These are phyloP conservation scores for Garrulus glandarius DNA, from an alignment of 2,797 vertebrate genomes.

Conservation along the genomic window DNA sequence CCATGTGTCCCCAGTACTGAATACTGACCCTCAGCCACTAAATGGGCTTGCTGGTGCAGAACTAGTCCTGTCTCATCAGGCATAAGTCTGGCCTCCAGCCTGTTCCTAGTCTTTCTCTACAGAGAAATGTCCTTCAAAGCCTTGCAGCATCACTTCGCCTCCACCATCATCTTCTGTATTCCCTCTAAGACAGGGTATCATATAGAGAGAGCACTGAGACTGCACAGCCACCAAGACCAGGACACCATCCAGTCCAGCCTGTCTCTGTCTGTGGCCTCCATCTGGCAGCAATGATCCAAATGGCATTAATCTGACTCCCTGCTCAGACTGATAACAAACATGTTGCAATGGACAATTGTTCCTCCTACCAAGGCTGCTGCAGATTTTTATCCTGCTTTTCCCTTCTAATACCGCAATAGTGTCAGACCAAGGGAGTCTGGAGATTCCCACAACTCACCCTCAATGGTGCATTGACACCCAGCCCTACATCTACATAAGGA, in stretches of 20 bases:
- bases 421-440: background rate
- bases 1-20: background rate
- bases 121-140: background rate
- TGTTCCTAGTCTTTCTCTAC: background rate
- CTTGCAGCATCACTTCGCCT: background rate
- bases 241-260: background rate
- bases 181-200: background rate
- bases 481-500: background rate
- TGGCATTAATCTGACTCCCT: background rate
- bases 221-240: fast-evolving
- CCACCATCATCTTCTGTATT: background rate
- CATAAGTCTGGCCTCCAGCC: background rate
- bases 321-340: background rate
- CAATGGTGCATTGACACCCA: background rate
- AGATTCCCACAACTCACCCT: background rate
- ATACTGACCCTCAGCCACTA: background rate
- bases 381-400: background rate
- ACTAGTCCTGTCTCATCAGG: background rate
- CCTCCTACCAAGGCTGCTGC: background rate
- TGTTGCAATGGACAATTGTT: background rate
- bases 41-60: background rate
- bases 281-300: background rate
- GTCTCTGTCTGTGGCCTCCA: background rate
- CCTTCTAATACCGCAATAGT: background rate
- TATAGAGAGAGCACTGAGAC: fast-evolving